A percentile compares a stretch with the other conserved stretches of the same genome.
Conservation (phyloP, 35 echinoderm and acorn worm species). For the Ophioderma brevispina region DNA sequence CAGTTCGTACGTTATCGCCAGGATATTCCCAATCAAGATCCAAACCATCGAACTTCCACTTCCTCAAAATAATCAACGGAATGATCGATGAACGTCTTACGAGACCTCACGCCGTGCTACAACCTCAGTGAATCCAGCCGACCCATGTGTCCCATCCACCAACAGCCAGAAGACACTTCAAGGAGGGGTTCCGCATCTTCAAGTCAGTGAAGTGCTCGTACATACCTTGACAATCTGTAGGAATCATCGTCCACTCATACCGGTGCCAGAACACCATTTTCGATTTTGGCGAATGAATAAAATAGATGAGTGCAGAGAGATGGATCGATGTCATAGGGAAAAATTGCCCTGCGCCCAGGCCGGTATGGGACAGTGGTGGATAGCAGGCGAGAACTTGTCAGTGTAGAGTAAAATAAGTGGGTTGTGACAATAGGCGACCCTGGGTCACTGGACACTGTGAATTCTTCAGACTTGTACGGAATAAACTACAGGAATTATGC, state of each 20-base stretch:
- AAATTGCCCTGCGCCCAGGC: slow-evolving; percentile 17
- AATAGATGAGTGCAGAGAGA: slow-evolving; percentile 50
- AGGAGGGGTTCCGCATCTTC: background rate
- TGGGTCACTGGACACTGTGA: no score
- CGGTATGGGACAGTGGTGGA: slow-evolving; percentile 56
- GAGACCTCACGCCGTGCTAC: background rate
- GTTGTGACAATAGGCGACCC: no score
- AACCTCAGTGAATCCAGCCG: slow-evolving; percentile 22
- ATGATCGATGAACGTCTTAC: background rate
- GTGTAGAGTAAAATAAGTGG: no score
- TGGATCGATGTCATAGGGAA: slow-evolving; percentile 22
- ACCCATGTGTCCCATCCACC: slow-evolving; percentile 56
- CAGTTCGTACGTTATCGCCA: slow-evolving; percentile 17
- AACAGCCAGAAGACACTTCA: slow-evolving; percentile 42
- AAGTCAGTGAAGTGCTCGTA: slow-evolving; percentile 32
- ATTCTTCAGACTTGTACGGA: no score
- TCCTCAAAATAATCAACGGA: background rate
- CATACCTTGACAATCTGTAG: slow-evolving; percentile 47
- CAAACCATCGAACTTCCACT: slow-evolving; percentile 47
- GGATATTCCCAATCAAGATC: slow-evolving; percentile 68
- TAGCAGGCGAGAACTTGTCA: slow-evolving; percentile 33
- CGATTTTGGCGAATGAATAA: slow-evolving; percentile 37
- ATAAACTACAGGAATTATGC: no score
- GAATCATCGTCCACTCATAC: slow-evolving; percentile 54
- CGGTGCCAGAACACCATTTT: background rate